A percentile compares a stretch with the other conserved stretches of the same genome.
phyloP scores from a whole-genome alignment of 1,140 invertebrate genomes.

The Drosophila kurseongensis region DNA sequence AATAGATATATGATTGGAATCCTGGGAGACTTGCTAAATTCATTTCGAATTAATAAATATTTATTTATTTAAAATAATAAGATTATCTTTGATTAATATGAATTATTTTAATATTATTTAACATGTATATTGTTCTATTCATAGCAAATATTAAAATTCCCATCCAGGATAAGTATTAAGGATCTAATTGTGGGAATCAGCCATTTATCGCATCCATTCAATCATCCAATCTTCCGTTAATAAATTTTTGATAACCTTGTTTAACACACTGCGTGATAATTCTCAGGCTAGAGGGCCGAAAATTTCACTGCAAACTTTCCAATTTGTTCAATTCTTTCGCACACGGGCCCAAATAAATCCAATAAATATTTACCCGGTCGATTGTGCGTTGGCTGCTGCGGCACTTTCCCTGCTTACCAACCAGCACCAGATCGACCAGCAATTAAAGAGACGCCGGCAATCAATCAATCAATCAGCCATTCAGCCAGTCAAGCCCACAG shows the following conservation, averaged over 20 bases:
- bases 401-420: constrained; percentile 29
- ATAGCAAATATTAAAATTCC: too few relatives aligned
- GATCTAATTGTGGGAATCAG: too few relatives aligned
- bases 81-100: too few relatives aligned
- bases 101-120: too few relatives aligned
- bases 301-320: constrained; percentile 32
- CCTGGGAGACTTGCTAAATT: too few relatives aligned
- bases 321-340: constrained; percentile 34
- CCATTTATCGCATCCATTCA: too few relatives aligned
- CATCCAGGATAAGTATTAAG: too few relatives aligned
- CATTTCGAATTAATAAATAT: too few relatives aligned
- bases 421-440: constrained; percentile 1
- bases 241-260: background rate
- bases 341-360: constrained; percentile 5
- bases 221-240: too few relatives aligned
- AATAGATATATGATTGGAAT: background rate
- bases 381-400: constrained; percentile 23
- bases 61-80: too few relatives aligned
- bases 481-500: constrained; percentile 36
- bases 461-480: constrained; percentile 45
- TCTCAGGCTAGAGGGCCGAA: background rate
- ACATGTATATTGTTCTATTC: too few relatives aligned
- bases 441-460: constrained; percentile 53
- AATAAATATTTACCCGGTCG: constrained; percentile 39
- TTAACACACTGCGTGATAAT: background rate